These are phyloP conservation scores for roundworm (Caenorhabditis elegans) DNA, from an alignment of 1,140 invertebrate genomes.

Conservation along the genomic window DNA sequence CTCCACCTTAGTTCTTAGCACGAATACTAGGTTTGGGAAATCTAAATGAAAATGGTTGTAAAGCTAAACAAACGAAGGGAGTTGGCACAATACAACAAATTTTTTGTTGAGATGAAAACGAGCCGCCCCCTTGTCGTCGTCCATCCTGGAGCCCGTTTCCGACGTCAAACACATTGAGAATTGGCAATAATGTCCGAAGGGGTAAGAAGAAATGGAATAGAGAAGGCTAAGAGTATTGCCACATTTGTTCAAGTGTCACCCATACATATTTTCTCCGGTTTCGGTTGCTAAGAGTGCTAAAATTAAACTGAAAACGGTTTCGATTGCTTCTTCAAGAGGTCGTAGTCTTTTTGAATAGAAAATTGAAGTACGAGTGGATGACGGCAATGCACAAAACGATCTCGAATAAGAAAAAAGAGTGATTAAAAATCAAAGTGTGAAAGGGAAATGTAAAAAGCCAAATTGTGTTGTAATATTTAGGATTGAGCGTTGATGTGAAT, in stretches of 20 bases:
- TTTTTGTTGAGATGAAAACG: not conserved
- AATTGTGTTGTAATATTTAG: too few species aligned
- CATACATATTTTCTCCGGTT: not conserved
- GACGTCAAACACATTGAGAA: slow-evolving; percentile 29
- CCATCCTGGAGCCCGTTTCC: slow-evolving; percentile 1
- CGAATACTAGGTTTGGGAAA: too few species aligned
- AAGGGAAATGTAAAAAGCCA: not conserved
- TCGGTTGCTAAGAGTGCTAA: not conserved
- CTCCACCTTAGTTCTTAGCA: too few species aligned
- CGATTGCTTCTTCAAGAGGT: slow-evolving; percentile 17
- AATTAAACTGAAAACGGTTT: slow-evolving; percentile 24
- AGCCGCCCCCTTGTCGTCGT: slow-evolving; percentile 11
- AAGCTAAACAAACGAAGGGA: too few species aligned
- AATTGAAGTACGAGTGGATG: not conserved
- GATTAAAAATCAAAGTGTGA: not conserved
- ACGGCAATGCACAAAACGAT: not conserved
- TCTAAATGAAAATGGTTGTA: too few species aligned
- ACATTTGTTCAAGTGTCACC: slow-evolving; percentile 25
- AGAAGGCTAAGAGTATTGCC: slow-evolving; percentile 2
- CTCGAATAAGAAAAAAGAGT: not conserved
- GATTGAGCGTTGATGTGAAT: too few species aligned
- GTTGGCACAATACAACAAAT: not conserved
- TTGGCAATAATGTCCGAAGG: slow-evolving; percentile 18
- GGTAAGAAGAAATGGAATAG: not conserved
- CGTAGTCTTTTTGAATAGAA: not conserved